These are phyloP conservation scores for Eunapius fragilis DNA, from an alignment of 37 sponge, comb jelly and placozoan genomes.

Conservation along the genomic window DNA sequence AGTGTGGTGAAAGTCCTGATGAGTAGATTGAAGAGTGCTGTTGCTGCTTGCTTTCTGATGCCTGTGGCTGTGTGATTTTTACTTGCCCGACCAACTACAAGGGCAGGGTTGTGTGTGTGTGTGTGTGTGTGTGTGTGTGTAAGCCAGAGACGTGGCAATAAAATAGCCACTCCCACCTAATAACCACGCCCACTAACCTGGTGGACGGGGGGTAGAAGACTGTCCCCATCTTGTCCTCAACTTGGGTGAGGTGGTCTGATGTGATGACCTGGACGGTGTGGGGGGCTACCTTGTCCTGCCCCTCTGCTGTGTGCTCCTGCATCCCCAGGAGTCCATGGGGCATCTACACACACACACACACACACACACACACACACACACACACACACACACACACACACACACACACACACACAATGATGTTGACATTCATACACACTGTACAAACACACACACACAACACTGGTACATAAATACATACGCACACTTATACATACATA, in stretches of 20 bases:
- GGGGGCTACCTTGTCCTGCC: too few relatives aligned
- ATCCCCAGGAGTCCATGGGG: background rate
- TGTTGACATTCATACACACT: background rate
- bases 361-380: background rate
- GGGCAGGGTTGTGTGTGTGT: too few relatives aligned
- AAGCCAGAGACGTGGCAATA: background rate
- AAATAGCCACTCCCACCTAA: background rate
- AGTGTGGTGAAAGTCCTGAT: background rate
- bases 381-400: background rate
- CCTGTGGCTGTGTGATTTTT: slow-evolving; percentile 19
- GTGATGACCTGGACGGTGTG: slow-evolving; percentile 51
- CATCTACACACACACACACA: too few relatives aligned
- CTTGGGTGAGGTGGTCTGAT: slow-evolving; percentile 10
- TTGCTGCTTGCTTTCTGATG: too few relatives aligned
- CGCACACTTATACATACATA: background rate
- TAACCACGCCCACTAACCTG: background rate
- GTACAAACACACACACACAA: background rate
- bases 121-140: too few relatives aligned
- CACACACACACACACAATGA: background rate
- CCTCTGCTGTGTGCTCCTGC: background rate
- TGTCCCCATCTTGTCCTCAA: slow-evolving; percentile 11
- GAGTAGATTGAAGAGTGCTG: background rate
- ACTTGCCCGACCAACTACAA: slow-evolving; percentile 30
- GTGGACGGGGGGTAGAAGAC: slow-evolving; percentile 32
- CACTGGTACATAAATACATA: too few relatives aligned